phyloP scores from a whole-genome alignment of 2,888 invertebrate genomes.

The Anthoptus insignis region DNA sequence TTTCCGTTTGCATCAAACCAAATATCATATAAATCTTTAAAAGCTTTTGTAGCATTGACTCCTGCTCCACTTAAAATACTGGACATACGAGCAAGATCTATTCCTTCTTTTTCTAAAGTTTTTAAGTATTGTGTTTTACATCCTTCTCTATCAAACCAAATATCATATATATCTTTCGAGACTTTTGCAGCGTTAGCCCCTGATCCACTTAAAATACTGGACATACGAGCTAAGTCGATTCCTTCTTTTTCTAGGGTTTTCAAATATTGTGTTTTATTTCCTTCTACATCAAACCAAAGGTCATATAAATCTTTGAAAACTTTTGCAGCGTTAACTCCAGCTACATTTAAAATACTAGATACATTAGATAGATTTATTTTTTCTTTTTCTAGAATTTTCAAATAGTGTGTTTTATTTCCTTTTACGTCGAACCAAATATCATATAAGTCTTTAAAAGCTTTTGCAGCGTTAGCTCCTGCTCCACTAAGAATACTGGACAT shows the following conservation, averaged over 20 bases:
- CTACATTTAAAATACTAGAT: too few relatives aligned
- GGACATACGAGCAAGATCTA: constrained; percentile 47
- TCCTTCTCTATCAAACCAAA: constrained; percentile 54
- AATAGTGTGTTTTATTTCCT: constrained; percentile 50
- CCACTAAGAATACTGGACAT: constrained; percentile 53
- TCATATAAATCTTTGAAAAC: too few relatives aligned
- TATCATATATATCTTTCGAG: constrained; percentile 56
- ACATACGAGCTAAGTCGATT: constrained; percentile 49
- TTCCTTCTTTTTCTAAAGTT: constrained; percentile 43
- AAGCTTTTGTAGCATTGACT: constrained; percentile 50
- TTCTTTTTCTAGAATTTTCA: constrained; percentile 29
- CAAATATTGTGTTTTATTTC: background rate
- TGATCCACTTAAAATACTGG: constrained; percentile 53
- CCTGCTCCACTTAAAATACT: constrained; percentile 54
- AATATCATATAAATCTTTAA: constrained; percentile 55
- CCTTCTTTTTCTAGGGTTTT: constrained; percentile 45
- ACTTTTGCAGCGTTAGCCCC: constrained; percentile 51
- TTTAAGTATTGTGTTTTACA: constrained; percentile 47
- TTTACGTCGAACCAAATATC: constrained; percentile 53
- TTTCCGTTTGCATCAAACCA: constrained; percentile 54
- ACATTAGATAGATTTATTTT: background rate
- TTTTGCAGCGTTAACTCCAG: too few relatives aligned
- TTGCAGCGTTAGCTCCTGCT: constrained; percentile 51
- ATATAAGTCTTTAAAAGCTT: constrained; percentile 56
- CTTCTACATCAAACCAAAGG: background rate